These are phyloP conservation scores for Herpetotheres cachinnans DNA, from an alignment of 2,113 vertebrate genomes.

Conservation along the genomic window DNA sequence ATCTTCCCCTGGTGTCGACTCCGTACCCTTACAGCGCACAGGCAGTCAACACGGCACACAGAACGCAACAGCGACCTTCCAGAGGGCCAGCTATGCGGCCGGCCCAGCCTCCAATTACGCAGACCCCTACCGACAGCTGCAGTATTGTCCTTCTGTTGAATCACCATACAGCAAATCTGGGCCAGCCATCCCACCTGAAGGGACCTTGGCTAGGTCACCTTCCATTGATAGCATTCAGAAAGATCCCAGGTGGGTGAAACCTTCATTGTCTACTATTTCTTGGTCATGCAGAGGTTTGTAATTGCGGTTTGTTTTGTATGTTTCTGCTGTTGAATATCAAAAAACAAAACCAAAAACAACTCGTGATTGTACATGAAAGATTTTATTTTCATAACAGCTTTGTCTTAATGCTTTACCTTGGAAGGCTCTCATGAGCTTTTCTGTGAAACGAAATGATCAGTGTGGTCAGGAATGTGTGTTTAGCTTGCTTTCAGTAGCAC, in stretches of 20 bases:
- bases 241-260: conserved; percentile 92
- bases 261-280: conserved; percentile 30
- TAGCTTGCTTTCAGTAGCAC: neutral
- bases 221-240: conserved; percentile 99
- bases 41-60: conserved; percentile 87
- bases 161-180: conserved; percentile 99
- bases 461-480: neutral
- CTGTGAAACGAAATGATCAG: neutral
- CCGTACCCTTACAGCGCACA: conserved; percentile 98
- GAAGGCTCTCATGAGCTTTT: neutral
- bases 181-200: conserved; percentile 94
- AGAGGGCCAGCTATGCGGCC: conserved; percentile 91
- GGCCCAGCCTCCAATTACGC: conserved; percentile 88
- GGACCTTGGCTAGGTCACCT: conserved; percentile 93
- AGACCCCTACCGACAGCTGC: conserved; percentile 96
- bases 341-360: neutral
- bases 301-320: neutral
- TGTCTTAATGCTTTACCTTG: neutral
- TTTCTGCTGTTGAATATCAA: neutral
- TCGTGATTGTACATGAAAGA: neutral
- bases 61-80: conserved; percentile 87
- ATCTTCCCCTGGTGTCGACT: conserved; percentile 99
- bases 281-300: neutral
- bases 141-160: conserved; percentile 97
- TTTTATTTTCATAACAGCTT: neutral